phyloP scores from a whole-genome alignment of 2,113 vertebrate species.

The Kryptolebias marmoratus region DNA sequence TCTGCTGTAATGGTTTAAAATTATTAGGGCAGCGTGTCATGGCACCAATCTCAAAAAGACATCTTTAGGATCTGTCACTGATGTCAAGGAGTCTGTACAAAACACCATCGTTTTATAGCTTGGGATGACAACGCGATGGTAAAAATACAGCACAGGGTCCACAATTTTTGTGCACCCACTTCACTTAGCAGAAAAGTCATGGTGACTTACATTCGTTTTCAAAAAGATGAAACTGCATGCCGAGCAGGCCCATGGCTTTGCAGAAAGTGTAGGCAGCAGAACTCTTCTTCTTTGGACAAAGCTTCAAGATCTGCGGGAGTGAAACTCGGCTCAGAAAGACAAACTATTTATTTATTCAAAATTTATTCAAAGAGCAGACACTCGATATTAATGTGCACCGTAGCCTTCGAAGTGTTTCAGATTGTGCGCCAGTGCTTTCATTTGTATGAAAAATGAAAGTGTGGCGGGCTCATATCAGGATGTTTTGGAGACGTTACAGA shows the following conservation, averaged over 20 bases:
- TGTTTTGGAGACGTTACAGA: conserved; percentile 13
- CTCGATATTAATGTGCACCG: conserved; percentile 3
- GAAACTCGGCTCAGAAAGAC: not conserved
- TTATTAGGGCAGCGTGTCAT: not conserved
- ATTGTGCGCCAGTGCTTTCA: not conserved
- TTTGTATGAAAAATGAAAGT: conserved; percentile 26
- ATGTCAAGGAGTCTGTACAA: too few species aligned
- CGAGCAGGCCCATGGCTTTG: conserved; percentile 92
- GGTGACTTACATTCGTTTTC: conserved; percentile 93
- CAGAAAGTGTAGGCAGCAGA: conserved; percentile 96
- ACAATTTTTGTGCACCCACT: not conserved
- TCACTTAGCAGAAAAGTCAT: not conserved
- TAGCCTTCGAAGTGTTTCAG: conserved; percentile 22
- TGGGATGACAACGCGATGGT: not conserved
- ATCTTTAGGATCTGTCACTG: not conserved
- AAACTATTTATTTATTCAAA: conserved; percentile 10
- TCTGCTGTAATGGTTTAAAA: not conserved
- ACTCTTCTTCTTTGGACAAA: conserved; percentile 98
- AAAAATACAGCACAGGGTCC: not conserved
- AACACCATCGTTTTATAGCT: not conserved
- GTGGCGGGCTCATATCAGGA: conserved; percentile 15
- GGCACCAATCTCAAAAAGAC: not conserved
- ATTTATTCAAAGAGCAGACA: conserved; percentile 6
- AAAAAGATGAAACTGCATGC: conserved; percentile 97
- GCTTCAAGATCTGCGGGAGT: conserved; percentile 90